Base-by-base conservation (phyloP, 2,888 invertebrate species). In the Protophormia terraenovae region DNA sequence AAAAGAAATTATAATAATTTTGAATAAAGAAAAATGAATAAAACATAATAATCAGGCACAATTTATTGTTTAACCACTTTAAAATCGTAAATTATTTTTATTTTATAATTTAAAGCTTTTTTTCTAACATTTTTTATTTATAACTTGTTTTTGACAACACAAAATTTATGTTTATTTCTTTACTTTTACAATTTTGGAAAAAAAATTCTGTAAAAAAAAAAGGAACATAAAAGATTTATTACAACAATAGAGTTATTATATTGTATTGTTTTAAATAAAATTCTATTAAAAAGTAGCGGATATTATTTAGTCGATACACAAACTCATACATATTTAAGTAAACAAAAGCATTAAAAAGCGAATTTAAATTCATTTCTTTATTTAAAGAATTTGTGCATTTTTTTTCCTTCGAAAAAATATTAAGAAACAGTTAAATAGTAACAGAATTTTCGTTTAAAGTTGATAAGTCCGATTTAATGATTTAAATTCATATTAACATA, bases 1-100 rank as follows among this genome's bases (percentile, higher is more conserved):
- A 73, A 73, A 69, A 67, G 14, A 29, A 82, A 69, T 75, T 67
- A 60, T 50, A 27, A 60, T 75, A 60, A 38, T 67, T 67, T 67
- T 53, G n/a, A 32, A n/a, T 58, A 16, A 60, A 62, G 19, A 45
- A 32, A 72, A 16, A 27, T 14, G 8, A 5, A 38, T 14, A 62
- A 50, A 76, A 38, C 62, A 38, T 38, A n/a, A n/a, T n/a, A n/a
- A n/a, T 12, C 22, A 53, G 1, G 12, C 47, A 50, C 47, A 24
- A 64, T n/a, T 69, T 41, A 41, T 29, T 41, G 19, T 35, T 55
- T 22, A 12, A 19, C 22, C 22, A 19, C 12, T 47, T 71, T 53
- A 3, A 35, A n/a, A 58, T 67, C 38, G 24, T 76, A 76, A 76
- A 64, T 76, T 71, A 76, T 64, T 45, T 73, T 66, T n/a, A 32